phyloP scores from a whole-genome alignment of 2,888 invertebrate genomes.

The Frankliniella intonsa region DNA sequence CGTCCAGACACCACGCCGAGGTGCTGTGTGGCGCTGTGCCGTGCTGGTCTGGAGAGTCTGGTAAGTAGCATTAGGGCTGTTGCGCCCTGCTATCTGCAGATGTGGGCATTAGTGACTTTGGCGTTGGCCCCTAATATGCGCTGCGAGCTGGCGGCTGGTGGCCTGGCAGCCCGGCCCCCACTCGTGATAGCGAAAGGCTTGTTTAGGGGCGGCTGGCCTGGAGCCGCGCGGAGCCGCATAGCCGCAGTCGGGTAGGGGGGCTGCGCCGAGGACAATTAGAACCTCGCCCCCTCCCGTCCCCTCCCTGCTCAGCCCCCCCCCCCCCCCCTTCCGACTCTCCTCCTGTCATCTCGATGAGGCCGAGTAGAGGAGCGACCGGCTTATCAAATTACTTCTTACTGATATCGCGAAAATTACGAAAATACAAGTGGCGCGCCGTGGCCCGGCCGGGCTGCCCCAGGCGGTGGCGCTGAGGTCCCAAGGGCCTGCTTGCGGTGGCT shows the following conservation, averaged over 20 bases:
- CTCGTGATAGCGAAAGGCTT: not conserved
- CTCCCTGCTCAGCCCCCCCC: not conserved
- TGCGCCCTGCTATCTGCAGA: slow-evolving; percentile 7
- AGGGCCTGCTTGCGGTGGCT: not conserved
- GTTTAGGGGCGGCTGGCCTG: not conserved
- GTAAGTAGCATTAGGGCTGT: slow-evolving; percentile 9
- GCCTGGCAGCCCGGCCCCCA: not conserved
- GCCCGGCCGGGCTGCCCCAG: not conserved
- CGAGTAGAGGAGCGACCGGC: not conserved
- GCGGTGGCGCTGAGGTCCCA: not conserved
- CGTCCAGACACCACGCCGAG: not conserved
- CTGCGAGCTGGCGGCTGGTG: not conserved
- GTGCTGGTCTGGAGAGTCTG: not conserved
- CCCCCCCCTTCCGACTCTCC: not conserved
- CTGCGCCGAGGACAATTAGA: not conserved
- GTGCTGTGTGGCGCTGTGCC: not conserved
- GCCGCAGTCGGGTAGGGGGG: not conserved
- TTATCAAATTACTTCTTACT: slow-evolving; percentile 18
- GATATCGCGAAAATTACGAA: slow-evolving; percentile 25
- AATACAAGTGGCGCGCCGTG: not conserved
- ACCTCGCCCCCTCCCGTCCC: not conserved
- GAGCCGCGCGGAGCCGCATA: not conserved
- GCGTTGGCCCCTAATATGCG: not conserved
- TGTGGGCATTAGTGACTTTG: slow-evolving; percentile 2
- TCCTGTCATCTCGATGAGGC: not conserved